Conservation (phyloP, 2,888 invertebrate species). For the Agonopterix subpropinquella region DNA sequence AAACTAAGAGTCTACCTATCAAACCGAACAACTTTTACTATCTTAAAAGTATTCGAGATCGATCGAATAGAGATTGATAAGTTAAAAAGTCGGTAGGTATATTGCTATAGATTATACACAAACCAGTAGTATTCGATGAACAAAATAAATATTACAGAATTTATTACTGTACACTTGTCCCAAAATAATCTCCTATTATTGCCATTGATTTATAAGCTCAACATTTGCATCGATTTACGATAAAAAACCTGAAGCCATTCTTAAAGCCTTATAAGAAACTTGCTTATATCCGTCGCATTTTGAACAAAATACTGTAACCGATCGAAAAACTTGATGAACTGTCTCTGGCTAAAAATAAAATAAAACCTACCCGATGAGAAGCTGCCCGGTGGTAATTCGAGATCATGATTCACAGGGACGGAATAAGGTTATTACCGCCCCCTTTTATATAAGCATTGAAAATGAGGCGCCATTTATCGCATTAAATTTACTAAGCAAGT, state of each 20-base stretch:
- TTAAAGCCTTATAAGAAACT: background rate
- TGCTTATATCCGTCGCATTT: slow-evolving; percentile 1
- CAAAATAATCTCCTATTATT: background rate
- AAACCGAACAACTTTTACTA: too few relatives aligned
- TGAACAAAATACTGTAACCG: slow-evolving; percentile 12
- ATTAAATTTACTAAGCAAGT: too few relatives aligned
- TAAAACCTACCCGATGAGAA: slow-evolving; percentile 34
- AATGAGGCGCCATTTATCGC: too few relatives aligned
- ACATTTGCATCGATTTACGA: too few relatives aligned
- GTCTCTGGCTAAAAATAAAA: slow-evolving; percentile 39
- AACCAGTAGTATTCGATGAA: too few relatives aligned
- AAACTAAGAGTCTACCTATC: too few relatives aligned
- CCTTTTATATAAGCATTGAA: background rate
- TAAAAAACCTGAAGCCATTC: background rate
- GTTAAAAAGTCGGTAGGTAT: too few relatives aligned
- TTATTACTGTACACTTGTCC: too few relatives aligned
- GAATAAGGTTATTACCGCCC: background rate
- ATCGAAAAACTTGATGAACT: slow-evolving; percentile 42
- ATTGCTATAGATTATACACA: too few relatives aligned
- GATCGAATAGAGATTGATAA: too few relatives aligned
- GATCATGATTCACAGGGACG: slow-evolving; percentile 33
- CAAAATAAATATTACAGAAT: too few relatives aligned
- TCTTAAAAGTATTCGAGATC: too few relatives aligned
- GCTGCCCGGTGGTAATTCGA: slow-evolving; percentile 47
- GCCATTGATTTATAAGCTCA: background rate